phyloP scores from a whole-genome alignment of 2,797 vertebrate species.

The Sebastes itinus region DNA sequence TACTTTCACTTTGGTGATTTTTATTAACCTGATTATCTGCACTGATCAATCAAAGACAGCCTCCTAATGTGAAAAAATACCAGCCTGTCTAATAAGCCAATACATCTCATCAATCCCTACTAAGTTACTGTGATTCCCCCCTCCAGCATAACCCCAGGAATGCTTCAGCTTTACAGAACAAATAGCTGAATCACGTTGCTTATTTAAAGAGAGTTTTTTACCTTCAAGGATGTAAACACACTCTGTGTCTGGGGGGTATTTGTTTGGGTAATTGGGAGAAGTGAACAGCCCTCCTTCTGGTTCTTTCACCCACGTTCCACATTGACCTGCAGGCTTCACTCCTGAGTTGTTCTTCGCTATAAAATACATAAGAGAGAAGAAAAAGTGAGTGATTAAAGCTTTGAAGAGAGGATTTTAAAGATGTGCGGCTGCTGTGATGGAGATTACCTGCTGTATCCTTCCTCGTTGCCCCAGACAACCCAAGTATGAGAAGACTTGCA shows the following conservation, averaged over 20 bases:
- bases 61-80: slow-evolving; percentile 21
- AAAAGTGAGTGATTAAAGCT: background rate
- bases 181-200: background rate
- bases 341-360: slow-evolving; percentile 93
- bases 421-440: background rate
- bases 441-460: slow-evolving; percentile 92
- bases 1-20: slow-evolving; percentile 25
- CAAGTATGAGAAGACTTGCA: slow-evolving; percentile 98
- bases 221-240: slow-evolving; percentile 99
- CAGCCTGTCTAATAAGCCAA: slow-evolving; percentile 4
- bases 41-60: slow-evolving; percentile 30
- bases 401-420: background rate
- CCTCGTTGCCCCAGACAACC: slow-evolving; percentile 95
- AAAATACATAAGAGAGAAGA: slow-evolving; percentile 25
- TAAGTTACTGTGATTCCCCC: background rate
- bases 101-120: background rate
- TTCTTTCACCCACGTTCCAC: slow-evolving; percentile 98
- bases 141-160: background rate
- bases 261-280: slow-evolving; percentile 98
- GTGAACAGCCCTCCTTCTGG: slow-evolving; percentile 96
- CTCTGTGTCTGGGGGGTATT: slow-evolving; percentile 97
- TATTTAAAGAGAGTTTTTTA: slow-evolving; percentile 69
- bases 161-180: background rate
- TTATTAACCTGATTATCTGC: slow-evolving; percentile 29
- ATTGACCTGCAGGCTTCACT: slow-evolving; percentile 95